Evolutionary conservation across 2,797 vertebrate species (phyloP).

Genomic region (Falco rusticolus): DNA sequence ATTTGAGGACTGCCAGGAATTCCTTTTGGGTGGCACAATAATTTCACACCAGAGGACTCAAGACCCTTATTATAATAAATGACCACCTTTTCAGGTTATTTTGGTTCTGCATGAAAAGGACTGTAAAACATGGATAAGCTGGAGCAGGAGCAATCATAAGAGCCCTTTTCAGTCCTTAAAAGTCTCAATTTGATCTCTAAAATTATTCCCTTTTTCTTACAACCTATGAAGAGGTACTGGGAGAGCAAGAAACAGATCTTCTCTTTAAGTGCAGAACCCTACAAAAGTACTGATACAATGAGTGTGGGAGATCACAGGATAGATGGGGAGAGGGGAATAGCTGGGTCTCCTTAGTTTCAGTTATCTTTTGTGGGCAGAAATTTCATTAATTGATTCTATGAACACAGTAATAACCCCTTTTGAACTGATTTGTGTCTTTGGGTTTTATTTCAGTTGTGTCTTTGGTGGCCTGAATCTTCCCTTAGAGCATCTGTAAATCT

Average conservation of each 20-base stretch:
- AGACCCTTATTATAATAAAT: not conserved
- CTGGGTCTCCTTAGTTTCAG: not conserved
- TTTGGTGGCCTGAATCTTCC: not conserved
- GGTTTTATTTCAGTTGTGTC: not conserved
- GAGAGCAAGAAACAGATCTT: not conserved
- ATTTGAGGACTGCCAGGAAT: not conserved
- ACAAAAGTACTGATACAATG: not conserved
- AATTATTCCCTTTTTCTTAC: not conserved
- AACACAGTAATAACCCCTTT: not conserved
- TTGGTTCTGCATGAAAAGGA: not conserved
- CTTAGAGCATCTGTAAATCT: not conserved
- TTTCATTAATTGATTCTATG: not conserved
- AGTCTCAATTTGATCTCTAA: not conserved
- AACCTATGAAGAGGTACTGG: not conserved
- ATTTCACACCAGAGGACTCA: conserved; percentile 20
- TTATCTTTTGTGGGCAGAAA: not conserved
- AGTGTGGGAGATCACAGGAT: not conserved
- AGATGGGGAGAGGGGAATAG: not conserved
- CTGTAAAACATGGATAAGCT: not conserved
- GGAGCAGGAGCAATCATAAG: not conserved
- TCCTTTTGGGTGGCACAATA: conserved; percentile 6
- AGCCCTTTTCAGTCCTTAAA: not conserved
- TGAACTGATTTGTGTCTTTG: not conserved
- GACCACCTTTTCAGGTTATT: not conserved
- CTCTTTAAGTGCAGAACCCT: not conserved